Base-by-base conservation (phyloP, 2,797 vertebrate species). In the Capromys pilorides region DNA sequence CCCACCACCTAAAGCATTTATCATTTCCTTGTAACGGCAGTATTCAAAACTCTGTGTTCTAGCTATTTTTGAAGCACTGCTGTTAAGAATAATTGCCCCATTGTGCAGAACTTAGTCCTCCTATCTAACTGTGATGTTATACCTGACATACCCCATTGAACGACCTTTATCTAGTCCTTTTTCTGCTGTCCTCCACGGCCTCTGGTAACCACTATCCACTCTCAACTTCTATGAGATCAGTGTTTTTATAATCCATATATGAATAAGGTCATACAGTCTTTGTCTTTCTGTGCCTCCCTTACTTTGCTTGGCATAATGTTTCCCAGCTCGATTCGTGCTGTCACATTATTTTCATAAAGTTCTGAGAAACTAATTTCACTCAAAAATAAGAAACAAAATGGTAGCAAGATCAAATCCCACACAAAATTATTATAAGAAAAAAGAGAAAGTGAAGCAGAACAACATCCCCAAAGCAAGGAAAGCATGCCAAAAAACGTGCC, bases 351-450 rank as follows among this genome's bases (percentile, higher is more conserved):
- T 88, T 86, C 92, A 86, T 21, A 33, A 84, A 87, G 54, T 80
- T 61, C 78, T 79, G 66, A 13, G 85, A 95, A 94, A 81, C 8
- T 69, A 83, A 93, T 95, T 94, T 95, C 62, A 59, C 73, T 69
- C 26, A 95, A 94, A 97, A 67, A 73, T 85, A 67, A 90, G 61
- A 71, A 93, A 69, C 5, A 64, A 69, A 66, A 61, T 49, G 73
- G 22, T 80, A 91, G 77, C 67, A 83, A 95, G 75, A 62, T 75
- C 66, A 95, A 95, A 96, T 69, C 49, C 36, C 24, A 96, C 51
- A 82, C 39, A 94, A 95, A 95, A 93, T 90, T 93, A 93, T 82
- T 86, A n/a, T 57, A 81, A 89, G 86, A 80, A 67, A 93, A 97
- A 81, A 57, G 33, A 84, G 26, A 73, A 73, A 19, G 64, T 64